Conservation (phyloP, 1,140 invertebrate species). For the Hydropsyche tenuis region DNA sequence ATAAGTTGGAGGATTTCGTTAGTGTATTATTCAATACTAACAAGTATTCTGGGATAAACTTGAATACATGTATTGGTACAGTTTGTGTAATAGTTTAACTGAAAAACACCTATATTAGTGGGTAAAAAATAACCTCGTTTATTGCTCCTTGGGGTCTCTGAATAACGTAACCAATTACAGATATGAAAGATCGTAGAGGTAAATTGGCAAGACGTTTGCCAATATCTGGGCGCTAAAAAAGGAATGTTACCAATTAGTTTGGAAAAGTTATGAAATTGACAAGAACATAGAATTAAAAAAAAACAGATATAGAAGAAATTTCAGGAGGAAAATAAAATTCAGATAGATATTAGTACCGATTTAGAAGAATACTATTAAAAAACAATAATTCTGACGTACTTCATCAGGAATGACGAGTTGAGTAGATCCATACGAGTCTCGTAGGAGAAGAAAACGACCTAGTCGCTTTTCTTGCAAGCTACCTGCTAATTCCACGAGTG, state of each 20-base stretch:
- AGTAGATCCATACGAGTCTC: constrained; percentile 56
- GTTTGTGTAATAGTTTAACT: too few relatives aligned
- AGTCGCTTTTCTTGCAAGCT: constrained; percentile 55
- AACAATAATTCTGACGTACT: constrained; percentile 52
- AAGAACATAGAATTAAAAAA: too few relatives aligned
- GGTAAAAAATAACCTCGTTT: constrained; percentile 51
- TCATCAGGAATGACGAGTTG: constrained; percentile 56
- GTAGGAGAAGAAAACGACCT: constrained; percentile 56
- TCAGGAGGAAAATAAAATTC: too few relatives aligned
- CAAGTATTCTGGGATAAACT: too few relatives aligned
- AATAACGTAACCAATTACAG: constrained; percentile 56
- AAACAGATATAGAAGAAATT: too few relatives aligned
- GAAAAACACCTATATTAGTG: background rate
- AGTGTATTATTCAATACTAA: too few relatives aligned
- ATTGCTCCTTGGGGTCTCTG: constrained; percentile 53
- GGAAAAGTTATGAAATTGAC: too few relatives aligned
- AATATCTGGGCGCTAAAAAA: constrained; percentile 54
- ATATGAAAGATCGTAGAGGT: constrained; percentile 56
- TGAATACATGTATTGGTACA: background rate
- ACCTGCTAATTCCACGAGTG: constrained; percentile 56
- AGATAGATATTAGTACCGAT: background rate
- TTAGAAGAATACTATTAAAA: constrained; percentile 15
- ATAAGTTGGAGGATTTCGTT: too few relatives aligned
- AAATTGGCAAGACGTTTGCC: constrained; percentile 57
- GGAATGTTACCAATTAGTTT: too few relatives aligned